Conservation (phyloP, 2,888 invertebrate species). For the Dermolepida albohirtum region DNA sequence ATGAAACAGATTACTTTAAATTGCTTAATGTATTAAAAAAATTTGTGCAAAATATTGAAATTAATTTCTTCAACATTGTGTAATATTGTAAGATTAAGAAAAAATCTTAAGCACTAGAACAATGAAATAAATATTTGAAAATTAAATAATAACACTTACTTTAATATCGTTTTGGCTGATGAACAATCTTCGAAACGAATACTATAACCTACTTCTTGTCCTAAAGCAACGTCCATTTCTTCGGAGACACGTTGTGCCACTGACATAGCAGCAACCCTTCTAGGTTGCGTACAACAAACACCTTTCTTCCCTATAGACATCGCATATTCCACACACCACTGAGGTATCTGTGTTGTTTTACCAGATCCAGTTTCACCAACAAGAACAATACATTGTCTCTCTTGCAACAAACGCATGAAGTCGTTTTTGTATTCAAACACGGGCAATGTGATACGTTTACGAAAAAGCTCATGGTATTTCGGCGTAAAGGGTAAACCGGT, state of each 20-base stretch:
- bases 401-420: constrained; percentile 93
- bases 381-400: constrained; percentile 94
- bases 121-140: too few relatives aligned
- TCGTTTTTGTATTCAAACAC: constrained; percentile 98
- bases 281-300: constrained; percentile 96
- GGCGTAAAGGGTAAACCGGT: constrained; percentile 88
- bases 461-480: constrained; percentile 88
- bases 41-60: too few relatives aligned
- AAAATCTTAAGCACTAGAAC: too few relatives aligned
- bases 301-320: constrained; percentile 75
- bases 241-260: constrained; percentile 99
- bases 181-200: constrained; percentile 99
- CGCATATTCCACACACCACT: constrained; percentile 90
- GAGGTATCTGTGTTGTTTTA: constrained; percentile 99
- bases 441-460: constrained; percentile 91
- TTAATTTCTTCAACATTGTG: too few relatives aligned
- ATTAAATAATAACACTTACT: constrained; percentile 68
- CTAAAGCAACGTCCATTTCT: constrained; percentile 97
- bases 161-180: constrained; percentile 91
- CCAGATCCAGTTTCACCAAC: constrained; percentile 99
- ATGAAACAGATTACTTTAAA: too few relatives aligned
- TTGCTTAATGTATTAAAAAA: too few relatives aligned
- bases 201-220: constrained; percentile 93
- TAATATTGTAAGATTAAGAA: too few relatives aligned
- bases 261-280: constrained; percentile 99